A percentile compares a stretch with the other conserved stretches of the same genome.
Evolutionary conservation across 2,797 vertebrate species (phyloP).

Genomic region (Echiichthys vipera): DNA sequence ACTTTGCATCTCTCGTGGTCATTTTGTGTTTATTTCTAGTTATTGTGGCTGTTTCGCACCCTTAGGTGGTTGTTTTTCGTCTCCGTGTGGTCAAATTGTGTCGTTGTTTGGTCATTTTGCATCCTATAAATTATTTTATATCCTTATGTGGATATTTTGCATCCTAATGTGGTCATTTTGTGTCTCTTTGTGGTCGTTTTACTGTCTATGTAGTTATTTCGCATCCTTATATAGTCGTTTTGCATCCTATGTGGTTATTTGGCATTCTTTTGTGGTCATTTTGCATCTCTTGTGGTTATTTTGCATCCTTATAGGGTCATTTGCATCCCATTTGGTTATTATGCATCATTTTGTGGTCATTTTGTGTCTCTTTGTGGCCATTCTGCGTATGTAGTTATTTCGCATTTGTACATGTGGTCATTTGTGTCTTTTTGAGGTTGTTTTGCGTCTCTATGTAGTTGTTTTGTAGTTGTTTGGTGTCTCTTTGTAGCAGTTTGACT

Average conservation of each 20-base stretch:
- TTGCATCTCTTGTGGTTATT: neutral
- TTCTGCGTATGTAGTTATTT: neutral
- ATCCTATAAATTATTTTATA: too few relatives aligned
- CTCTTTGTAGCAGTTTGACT: neutral
- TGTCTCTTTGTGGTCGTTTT: neutral
- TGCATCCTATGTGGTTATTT: neutral
- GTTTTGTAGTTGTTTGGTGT: neutral
- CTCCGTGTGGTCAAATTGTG: neutral
- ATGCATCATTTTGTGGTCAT: neutral
- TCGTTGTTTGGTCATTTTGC: neutral
- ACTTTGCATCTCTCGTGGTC: too few relatives aligned
- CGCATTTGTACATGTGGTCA: rapidly evolving
- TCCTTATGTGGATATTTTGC: neutral
- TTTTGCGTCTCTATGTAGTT: neutral
- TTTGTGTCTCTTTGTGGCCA: neutral
- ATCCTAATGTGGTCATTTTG: neutral
- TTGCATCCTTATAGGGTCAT: too few relatives aligned
- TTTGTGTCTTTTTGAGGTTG: rapidly evolving
- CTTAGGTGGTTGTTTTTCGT: too few relatives aligned
- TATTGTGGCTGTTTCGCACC: neutral
- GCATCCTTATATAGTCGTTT: neutral
- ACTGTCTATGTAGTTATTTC: neutral
- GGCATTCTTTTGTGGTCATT: neutral
- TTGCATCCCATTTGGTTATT: neutral
- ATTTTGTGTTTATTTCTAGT: neutral